These are phyloP conservation scores for Drosophila tristis DNA, from an alignment of 1,140 invertebrate genomes.

Conservation along the genomic window DNA sequence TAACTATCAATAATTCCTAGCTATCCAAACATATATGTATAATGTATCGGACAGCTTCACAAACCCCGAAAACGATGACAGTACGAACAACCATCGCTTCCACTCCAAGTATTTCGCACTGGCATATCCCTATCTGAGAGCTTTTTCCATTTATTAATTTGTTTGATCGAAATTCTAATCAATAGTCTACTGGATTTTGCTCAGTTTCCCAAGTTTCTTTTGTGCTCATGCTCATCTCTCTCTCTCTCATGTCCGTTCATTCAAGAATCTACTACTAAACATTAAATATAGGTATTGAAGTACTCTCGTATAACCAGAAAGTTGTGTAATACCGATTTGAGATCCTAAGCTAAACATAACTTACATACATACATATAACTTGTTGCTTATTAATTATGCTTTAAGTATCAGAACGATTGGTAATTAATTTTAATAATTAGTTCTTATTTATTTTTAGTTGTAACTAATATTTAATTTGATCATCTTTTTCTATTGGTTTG, in stretches of 20 bases:
- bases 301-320: slow-evolving; percentile 13
- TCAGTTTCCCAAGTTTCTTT: slow-evolving; percentile 55
- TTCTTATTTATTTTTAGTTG: slow-evolving; percentile 53
- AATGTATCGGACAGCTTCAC: slow-evolving; percentile 33
- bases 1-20: slow-evolving; percentile 26
- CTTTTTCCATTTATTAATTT: slow-evolving; percentile 39
- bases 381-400: slow-evolving; percentile 68
- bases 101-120: slow-evolving; percentile 26
- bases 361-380: slow-evolving; percentile 34
- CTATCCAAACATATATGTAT: slow-evolving; percentile 29
- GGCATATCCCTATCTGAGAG: slow-evolving; percentile 22
- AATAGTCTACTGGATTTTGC: slow-evolving; percentile 49
- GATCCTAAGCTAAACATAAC: slow-evolving; percentile 61
- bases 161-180: slow-evolving; percentile 44
- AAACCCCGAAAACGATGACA: slow-evolving; percentile 17
- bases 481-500: slow-evolving; percentile 13
- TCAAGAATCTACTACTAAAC: slow-evolving; percentile 14
- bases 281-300: slow-evolving; percentile 28
- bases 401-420: slow-evolving; percentile 68
- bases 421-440: slow-evolving; percentile 54
- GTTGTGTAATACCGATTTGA: slow-evolving; percentile 32
- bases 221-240: slow-evolving; percentile 53
- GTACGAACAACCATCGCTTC: slow-evolving; percentile 15
- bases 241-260: slow-evolving; percentile 28
- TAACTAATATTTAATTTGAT: slow-evolving; percentile 55